phyloP scores from a whole-genome alignment of 2,888 invertebrate species.

The Carpatolechia fugitivella region DNA sequence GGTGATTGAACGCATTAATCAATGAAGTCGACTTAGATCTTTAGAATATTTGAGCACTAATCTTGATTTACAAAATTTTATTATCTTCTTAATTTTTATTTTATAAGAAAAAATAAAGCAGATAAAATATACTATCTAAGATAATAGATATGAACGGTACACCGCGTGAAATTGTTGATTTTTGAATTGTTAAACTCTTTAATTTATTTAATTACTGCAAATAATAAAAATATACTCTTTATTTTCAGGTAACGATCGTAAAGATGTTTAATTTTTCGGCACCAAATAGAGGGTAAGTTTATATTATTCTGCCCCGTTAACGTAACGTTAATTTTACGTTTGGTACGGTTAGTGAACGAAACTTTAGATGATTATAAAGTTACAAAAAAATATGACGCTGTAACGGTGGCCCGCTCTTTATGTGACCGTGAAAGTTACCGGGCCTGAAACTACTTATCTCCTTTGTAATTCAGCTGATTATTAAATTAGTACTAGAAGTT shows the following conservation, averaged over 20 bases:
- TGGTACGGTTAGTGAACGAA: not conserved
- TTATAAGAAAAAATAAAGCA: too few species aligned
- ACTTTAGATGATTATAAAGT: constrained; percentile 8
- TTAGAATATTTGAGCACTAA: too few species aligned
- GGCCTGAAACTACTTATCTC: not conserved
- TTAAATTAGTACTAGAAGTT: not conserved
- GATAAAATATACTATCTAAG: too few species aligned
- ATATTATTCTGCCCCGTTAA: not conserved
- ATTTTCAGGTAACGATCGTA: not conserved
- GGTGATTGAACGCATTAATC: too few species aligned
- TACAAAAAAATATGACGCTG: constrained; percentile 8
- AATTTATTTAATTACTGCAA: not conserved
- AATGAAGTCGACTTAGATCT: too few species aligned
- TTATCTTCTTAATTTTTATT: too few species aligned
- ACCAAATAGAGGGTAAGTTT: constrained; percentile 4
- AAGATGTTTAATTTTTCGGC: not conserved
- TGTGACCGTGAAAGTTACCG: not conserved
- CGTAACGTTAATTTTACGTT: constrained; percentile 9
- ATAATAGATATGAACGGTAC: too few species aligned
- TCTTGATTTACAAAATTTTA: too few species aligned
- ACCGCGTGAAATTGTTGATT: too few species aligned
- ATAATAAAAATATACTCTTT: not conserved
- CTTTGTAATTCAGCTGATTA: constrained; percentile 1
- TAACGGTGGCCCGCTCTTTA: constrained; percentile 1
- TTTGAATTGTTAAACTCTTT: too few species aligned